Evolutionary conservation across 2,797 vertebrate genomes (phyloP).

Genomic region (Spea hammondii): DNA sequence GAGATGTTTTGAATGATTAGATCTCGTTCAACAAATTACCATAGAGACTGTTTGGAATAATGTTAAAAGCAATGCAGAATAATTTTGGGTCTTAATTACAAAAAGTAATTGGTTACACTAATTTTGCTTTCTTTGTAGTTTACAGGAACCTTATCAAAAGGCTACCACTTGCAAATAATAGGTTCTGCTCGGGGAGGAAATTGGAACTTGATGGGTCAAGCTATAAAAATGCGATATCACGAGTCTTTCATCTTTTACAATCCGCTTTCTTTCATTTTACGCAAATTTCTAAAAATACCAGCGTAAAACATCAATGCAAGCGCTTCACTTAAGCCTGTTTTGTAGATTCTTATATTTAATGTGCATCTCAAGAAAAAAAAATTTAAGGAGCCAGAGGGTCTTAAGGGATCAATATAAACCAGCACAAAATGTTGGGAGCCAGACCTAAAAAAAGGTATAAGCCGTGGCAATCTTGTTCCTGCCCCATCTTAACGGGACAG

Average conservation of each 20-base stretch:
- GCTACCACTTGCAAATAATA: constrained; percentile 31
- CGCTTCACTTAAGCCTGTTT: too few species aligned
- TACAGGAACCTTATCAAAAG: constrained; percentile 28
- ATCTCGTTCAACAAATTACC: constrained; percentile 8
- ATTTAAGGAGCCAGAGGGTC: too few species aligned
- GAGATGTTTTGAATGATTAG: constrained; percentile 10
- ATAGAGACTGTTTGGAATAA: not conserved
- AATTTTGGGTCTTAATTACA: constrained; percentile 31
- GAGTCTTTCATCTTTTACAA: constrained; percentile 4
- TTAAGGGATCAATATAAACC: too few species aligned
- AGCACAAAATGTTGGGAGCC: too few species aligned
- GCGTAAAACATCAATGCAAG: too few species aligned
- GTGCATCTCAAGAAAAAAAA: too few species aligned
- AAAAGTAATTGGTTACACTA: constrained; percentile 41
- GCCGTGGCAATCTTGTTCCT: too few species aligned
- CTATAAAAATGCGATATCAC: constrained; percentile 9
- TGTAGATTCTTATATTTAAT: too few species aligned
- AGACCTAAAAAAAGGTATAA: too few species aligned
- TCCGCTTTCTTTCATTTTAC: not conserved
- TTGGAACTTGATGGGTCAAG: constrained; percentile 14
- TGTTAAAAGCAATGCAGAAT: not conserved
- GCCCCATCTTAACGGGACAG: too few species aligned
- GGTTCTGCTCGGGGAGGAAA: not conserved
- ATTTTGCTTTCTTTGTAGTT: constrained; percentile 28
- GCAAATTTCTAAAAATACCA: too few species aligned